Evolutionary conservation across 2,113 vertebrate species (phyloP).

Genomic region (Scophthalmus maximus): DNA sequence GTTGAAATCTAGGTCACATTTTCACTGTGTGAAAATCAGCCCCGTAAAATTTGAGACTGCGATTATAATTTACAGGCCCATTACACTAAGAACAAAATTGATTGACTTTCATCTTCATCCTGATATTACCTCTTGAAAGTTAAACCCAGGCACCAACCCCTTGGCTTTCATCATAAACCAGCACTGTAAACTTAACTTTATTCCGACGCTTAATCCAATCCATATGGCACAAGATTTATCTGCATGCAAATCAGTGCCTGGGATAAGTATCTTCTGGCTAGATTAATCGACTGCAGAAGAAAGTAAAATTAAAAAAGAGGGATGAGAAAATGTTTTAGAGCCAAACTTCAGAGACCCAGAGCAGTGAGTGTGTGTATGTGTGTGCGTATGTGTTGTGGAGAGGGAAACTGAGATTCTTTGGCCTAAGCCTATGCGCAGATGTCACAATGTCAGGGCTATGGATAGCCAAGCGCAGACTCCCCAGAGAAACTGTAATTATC

Average conservation of each 20-base stretch:
- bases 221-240: constrained; percentile 82
- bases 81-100: constrained; percentile 24
- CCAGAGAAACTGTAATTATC: constrained; percentile 31
- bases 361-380: constrained; percentile 17
- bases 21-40: background rate
- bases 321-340: constrained; percentile 76
- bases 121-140: constrained; percentile 44
- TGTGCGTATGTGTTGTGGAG: constrained; percentile 1
- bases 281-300: constrained; percentile 77
- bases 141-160: constrained; percentile 28
- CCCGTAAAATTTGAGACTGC: constrained; percentile 13
- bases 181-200: constrained; percentile 72
- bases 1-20: background rate
- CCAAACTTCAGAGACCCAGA: constrained; percentile 44
- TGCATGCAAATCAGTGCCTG: constrained; percentile 76
- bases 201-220: constrained; percentile 73
- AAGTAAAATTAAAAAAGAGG: constrained; percentile 56
- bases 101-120: constrained; percentile 54
- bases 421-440: constrained; percentile 35
- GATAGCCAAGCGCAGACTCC: constrained; percentile 11
- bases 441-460: constrained; percentile 47
- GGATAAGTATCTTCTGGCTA: constrained; percentile 73
- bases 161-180: constrained; percentile 70
- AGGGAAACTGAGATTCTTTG: background rate
- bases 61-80: constrained; percentile 42